These are phyloP conservation scores for Polylopha cassiicola DNA, from an alignment of 2,888 invertebrate genomes.

Conservation along the genomic window DNA sequence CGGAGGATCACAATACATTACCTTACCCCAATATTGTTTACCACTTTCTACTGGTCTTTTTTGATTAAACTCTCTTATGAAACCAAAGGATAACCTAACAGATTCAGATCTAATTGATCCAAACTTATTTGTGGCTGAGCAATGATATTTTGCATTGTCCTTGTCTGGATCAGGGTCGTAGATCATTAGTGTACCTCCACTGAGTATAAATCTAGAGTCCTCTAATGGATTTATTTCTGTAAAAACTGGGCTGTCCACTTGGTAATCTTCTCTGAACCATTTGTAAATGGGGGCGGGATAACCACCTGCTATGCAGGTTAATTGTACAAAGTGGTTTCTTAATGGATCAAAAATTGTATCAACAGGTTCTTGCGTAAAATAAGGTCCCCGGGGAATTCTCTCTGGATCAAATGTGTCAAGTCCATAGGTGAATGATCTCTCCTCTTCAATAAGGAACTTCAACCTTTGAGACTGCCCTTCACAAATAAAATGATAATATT, in stretches of 20 bases:
- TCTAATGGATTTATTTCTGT: conserved; percentile 85
- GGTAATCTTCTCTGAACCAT: conserved; percentile 93
- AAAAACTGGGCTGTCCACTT: conserved; percentile 85
- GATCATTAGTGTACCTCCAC: conserved; percentile 94
- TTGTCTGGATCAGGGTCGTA: conserved; percentile 86
- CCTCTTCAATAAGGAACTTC: conserved; percentile 83
- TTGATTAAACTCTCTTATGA: conserved; percentile 92
- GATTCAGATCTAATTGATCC: conserved; percentile 93
- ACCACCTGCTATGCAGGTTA: conserved; percentile 90
- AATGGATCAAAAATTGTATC: conserved; percentile 90
- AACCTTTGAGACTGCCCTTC: conserved; percentile 88
- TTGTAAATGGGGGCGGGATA: conserved; percentile 93
- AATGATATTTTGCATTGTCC: conserved; percentile 94
- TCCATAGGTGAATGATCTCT: conserved; percentile 91
- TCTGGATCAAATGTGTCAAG: conserved; percentile 87
- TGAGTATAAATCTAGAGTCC: conserved; percentile 87
- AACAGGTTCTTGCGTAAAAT: conserved; percentile 89
- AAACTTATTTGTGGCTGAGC: conserved; percentile 92
- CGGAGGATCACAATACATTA: conserved; percentile 94
- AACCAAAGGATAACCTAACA: conserved; percentile 91
- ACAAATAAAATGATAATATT: conserved; percentile 89
- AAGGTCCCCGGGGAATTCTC: conserved; percentile 91
- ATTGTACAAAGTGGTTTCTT: conserved; percentile 84
- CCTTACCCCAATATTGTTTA: conserved; percentile 95
- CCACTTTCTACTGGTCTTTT: conserved; percentile 90